Base-by-base conservation (phyloP, 2,113 vertebrate species). In the Puntigrus tetrazona region DNA sequence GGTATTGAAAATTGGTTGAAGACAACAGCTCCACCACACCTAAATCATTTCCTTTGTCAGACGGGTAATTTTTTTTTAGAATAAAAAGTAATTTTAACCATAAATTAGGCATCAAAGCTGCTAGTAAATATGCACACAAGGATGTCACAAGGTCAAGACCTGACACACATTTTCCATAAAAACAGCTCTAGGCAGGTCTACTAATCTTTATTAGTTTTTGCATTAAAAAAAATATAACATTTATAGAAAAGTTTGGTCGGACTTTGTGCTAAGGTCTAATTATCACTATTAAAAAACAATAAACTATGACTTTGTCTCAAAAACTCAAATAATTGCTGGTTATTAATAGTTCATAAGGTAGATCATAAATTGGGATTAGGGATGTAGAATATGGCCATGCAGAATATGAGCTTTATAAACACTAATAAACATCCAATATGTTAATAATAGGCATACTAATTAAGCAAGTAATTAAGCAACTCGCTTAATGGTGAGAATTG, bases 11-110 rank as follows among this genome's bases (percentile, higher is more conserved):
- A 18, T 11, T 41, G 11, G n/a, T 11, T 52, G 63, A 63, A 45
- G 14, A 73, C 18, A 59, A 74, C 57, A 65, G 8, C 25, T 52
- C 47, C n/a, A 22, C 65, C 45, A 69, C 55, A 63, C 25, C 25
- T 63, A 8, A 29, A 29, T 74, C 41, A 74, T 74, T 74, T 74
- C n/a, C 70, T 84, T 63, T 57, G 38, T 80, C 20, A 52, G 22
- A 74, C 18, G 13, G 31, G 20, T 10, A n/a, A 14, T 16, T 73
- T 73, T 16, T 73, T 73, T 25, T 47, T 20, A 20, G 18, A 7
- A 52, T 50, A 52, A 20, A 52, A 52, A 7, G 50, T 6, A 0
- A 14, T 18, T 74, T 74, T 18, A 73, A 74, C 22, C n/a, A 16
- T 45, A 7, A 74, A 5, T 27, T 13, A 16, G 5, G 50, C 50